A percentile compares a stretch with the other conserved stretches of the same genome.
Evolutionary conservation across 2,113 vertebrate genomes (phyloP).

Genomic region (Litocranius walleri): DNA sequence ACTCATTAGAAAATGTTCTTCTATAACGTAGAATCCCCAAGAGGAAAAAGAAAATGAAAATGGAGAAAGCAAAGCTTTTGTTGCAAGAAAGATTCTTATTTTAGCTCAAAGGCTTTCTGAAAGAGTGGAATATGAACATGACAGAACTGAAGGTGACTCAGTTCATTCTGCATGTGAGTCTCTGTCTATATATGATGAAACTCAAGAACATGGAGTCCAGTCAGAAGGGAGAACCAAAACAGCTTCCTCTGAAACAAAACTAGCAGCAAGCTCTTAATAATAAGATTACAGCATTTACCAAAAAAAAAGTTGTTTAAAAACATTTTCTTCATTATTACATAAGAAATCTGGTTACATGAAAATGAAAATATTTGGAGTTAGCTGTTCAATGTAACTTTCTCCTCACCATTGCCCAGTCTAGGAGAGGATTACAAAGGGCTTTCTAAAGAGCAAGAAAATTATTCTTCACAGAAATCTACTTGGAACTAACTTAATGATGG

Average conservation of each 20-base stretch:
- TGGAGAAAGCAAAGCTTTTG: neutral
- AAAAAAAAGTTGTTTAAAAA: neutral
- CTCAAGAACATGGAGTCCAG: neutral
- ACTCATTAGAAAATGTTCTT: slow-evolving; percentile 41
- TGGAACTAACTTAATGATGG: neutral
- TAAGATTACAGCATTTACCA: neutral
- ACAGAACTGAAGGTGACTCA: neutral
- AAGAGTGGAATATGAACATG: neutral
- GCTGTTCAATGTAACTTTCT: neutral
- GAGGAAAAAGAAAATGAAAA: slow-evolving; percentile 26
- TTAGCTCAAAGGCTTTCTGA: slow-evolving; percentile 16
- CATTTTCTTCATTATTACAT: neutral
- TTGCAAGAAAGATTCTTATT: neutral
- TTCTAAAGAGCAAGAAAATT: neutral
- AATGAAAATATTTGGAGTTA: neutral
- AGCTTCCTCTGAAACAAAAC: neutral
- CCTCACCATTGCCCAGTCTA: neutral
- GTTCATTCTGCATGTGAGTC: neutral
- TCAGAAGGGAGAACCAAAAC: neutral
- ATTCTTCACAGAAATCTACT: neutral
- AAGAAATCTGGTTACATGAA: neutral
- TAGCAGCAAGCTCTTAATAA: neutral
- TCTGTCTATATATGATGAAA: neutral
- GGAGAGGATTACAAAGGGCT: neutral
- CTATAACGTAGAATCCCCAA: neutral